Conservation (phyloP, 1,140 invertebrate genomes). For the Tetragnatha versicolor region DNA sequence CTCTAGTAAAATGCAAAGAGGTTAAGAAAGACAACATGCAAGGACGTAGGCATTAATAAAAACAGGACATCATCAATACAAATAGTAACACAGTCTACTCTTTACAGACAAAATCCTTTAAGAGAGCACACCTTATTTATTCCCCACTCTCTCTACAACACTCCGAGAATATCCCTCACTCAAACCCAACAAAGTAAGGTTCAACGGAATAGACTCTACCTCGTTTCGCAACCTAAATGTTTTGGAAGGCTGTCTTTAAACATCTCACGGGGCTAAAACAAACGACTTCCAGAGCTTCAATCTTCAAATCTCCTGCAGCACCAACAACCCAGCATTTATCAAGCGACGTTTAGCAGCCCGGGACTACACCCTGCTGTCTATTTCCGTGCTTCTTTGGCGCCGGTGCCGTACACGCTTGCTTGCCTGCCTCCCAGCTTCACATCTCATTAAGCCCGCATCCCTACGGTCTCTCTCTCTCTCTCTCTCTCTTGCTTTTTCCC, state of each 20-base stretch:
- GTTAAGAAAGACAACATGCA: too few relatives aligned
- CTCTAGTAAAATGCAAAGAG: too few relatives aligned
- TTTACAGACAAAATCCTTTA: too few relatives aligned
- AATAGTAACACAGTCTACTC: too few relatives aligned
- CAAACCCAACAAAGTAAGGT: background rate
- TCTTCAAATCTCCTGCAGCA: background rate
- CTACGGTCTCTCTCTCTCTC: background rate
- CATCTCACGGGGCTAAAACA: background rate
- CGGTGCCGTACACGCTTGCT: slow-evolving; percentile 46
- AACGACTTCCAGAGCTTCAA: background rate
- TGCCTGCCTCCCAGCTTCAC: slow-evolving; percentile 36
- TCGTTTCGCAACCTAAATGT: background rate
- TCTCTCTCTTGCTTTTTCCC: background rate
- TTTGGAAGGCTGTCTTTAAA: background rate
- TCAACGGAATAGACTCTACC: background rate
- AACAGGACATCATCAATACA: too few relatives aligned
- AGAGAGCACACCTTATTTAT: too few relatives aligned
- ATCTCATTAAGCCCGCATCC: slow-evolving; percentile 45
- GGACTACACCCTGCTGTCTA: background rate
- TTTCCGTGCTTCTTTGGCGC: slow-evolving; percentile 44
- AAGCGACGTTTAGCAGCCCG: slow-evolving; percentile 3
- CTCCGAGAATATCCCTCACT: background rate
- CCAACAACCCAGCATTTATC: slow-evolving; percentile 7
- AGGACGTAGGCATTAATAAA: too few relatives aligned
- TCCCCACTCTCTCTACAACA: too few relatives aligned